phyloP scores from a whole-genome alignment of 2,888 invertebrate genomes.

The Ophion costatus region DNA sequence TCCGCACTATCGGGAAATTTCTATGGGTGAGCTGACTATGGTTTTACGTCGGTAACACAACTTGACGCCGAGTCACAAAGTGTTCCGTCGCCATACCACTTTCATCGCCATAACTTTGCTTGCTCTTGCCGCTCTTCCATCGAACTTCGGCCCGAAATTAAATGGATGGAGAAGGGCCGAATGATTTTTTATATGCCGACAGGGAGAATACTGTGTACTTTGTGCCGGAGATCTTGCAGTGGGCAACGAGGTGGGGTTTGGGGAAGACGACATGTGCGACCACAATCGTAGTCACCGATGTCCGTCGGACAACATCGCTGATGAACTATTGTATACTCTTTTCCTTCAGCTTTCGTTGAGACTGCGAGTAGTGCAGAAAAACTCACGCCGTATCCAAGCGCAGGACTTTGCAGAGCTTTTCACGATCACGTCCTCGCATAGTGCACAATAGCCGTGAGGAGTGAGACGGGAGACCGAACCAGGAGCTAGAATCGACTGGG shows the following conservation, averaged over 20 bases:
- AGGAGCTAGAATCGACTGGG: constrained; percentile 15
- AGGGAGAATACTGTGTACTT: neutral
- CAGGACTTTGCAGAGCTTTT: constrained; percentile 40
- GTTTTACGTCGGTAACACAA: constrained; percentile 66
- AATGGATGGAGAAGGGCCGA: constrained; percentile 65
- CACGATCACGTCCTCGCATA: constrained; percentile 44
- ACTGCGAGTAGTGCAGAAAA: constrained; percentile 34
- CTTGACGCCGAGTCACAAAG: constrained; percentile 62
- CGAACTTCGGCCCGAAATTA: constrained; percentile 40
- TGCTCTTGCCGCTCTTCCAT: constrained; percentile 19
- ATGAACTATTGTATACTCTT: constrained; percentile 76
- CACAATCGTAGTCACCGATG: constrained; percentile 33
- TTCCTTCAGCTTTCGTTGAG: constrained; percentile 51
- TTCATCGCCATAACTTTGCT: constrained; percentile 21
- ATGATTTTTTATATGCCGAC: constrained; percentile 43
- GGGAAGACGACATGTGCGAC: constrained; percentile 20
- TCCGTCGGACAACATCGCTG: constrained; percentile 66
- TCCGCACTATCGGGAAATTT: constrained; percentile 14
- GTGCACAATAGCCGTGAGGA: constrained; percentile 55
- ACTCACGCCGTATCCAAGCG: constrained; percentile 32
- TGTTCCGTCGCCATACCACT: neutral
- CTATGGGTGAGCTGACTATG: constrained; percentile 19
- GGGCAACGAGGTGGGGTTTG: neutral
- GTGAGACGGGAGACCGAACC: constrained; percentile 23
- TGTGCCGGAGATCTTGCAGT: neutral